phyloP scores from a whole-genome alignment of 2,888 invertebrate genomes.

The Meiosimyza decipiens region DNA sequence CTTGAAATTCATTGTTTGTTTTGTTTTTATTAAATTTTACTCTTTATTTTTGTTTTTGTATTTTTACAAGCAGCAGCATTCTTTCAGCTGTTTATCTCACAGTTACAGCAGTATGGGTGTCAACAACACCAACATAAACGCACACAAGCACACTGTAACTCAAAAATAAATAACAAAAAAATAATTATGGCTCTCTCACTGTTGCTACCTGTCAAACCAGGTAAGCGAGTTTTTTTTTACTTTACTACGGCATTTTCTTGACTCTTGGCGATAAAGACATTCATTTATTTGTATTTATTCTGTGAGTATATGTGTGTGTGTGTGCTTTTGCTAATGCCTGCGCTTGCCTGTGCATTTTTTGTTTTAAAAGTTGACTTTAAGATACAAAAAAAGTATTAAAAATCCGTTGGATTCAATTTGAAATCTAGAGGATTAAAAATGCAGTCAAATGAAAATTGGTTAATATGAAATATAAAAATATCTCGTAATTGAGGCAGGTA shows the following conservation, averaged over 20 bases:
- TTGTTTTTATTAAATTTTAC: not conserved
- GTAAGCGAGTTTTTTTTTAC: conserved; percentile 24
- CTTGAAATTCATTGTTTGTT: not conserved
- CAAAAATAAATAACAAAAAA: not conserved
- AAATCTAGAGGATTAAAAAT: no score
- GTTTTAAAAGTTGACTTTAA: no score
- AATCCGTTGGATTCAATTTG: no score
- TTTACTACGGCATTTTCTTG: not conserved
- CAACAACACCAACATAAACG: not conserved
- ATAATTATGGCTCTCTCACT: not conserved
- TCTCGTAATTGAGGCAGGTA: no score
- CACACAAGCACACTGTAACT: not conserved
- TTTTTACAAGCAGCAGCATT: not conserved
- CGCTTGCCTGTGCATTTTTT: no score
- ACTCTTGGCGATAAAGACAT: conserved; percentile 15
- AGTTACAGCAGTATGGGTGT: not conserved
- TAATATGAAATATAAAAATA: no score
- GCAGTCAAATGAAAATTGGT: no score
- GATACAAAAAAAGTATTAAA: no score
- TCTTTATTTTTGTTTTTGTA: not conserved
- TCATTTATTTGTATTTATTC: not conserved
- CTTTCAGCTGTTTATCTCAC: conserved; percentile 4
- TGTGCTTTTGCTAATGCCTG: not conserved
- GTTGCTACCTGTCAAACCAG: conserved; percentile 32
- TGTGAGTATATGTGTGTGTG: not conserved